These are phyloP conservation scores for Catagonus wagneri DNA, from an alignment of 2,113 vertebrate genomes.

Conservation along the genomic window DNA sequence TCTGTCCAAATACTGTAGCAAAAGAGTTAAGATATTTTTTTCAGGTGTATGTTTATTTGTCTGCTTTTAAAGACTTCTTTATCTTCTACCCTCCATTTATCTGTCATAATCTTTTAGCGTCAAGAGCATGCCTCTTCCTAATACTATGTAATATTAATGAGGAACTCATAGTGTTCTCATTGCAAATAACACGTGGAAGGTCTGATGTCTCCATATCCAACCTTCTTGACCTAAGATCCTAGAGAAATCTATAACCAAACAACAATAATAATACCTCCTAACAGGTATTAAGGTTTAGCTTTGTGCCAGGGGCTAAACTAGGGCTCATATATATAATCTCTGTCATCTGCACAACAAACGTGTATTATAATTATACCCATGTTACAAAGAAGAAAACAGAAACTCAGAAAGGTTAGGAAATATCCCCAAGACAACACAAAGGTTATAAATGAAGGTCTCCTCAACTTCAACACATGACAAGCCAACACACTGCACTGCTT, in stretches of 20 bases:
- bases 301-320: neutral
- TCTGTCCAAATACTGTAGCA: neutral
- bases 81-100: slow-evolving; percentile 39
- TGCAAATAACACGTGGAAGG: neutral
- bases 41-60: neutral
- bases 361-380: neutral
- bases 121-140: slow-evolving; percentile 9
- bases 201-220: neutral
- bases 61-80: slow-evolving; percentile 53
- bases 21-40: slow-evolving; percentile 71
- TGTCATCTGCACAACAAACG: neutral
- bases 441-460: neutral
- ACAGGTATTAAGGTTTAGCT: neutral
- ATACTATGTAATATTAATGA: slow-evolving; percentile 54
- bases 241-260: slow-evolving; percentile 6
- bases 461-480: neutral
- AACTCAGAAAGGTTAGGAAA: neutral
- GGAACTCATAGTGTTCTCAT: neutral
- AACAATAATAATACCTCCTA: neutral
- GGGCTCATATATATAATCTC: neutral
- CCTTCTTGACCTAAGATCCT: neutral
- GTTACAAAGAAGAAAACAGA: slow-evolving; percentile 10
- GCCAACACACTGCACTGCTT: no score
- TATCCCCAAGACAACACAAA: neutral
- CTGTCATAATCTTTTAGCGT: slow-evolving; percentile 61